Percentiles rank a stretch among this genome's conserved stretches.
These are phyloP conservation scores for Sporophila hypoxantha DNA, from an alignment of 2,113 vertebrate genomes.

Conservation along the genomic window DNA sequence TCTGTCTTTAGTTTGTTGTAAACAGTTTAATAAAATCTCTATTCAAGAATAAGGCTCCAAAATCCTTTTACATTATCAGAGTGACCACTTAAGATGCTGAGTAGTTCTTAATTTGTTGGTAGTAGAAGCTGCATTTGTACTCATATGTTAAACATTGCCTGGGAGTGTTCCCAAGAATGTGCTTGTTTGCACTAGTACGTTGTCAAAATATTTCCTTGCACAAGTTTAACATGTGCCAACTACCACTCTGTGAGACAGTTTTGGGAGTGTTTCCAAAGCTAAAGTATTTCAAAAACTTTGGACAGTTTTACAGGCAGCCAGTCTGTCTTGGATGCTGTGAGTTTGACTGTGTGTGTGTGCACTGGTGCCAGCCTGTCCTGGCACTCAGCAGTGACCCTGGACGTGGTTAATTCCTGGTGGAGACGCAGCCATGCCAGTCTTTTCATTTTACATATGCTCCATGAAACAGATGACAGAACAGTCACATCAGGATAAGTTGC, in stretches of 20 bases:
- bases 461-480: neutral
- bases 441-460: neutral
- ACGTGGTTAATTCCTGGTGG: neutral
- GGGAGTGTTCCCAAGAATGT: neutral
- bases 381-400: neutral
- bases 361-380: neutral
- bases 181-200: neutral
- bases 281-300: neutral
- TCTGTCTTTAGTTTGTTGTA: neutral
- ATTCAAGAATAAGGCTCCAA: neutral
- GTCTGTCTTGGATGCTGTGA: neutral
- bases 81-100: neutral
- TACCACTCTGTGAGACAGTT: neutral
- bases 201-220: constrained; percentile 28
- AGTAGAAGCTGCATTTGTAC: neutral
- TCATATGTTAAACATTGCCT: neutral
- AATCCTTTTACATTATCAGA: neutral
- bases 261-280: neutral
- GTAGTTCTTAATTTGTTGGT: neutral
- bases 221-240: neutral
- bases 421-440: neutral
- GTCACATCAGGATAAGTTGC: neutral
- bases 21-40: neutral
- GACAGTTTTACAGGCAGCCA: neutral
- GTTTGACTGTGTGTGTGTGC: neutral